A percentile compares a stretch with the other conserved stretches of the same genome.
phyloP scores from a whole-genome alignment of 1,140 invertebrate species.

The Eumeta japonica region DNA sequence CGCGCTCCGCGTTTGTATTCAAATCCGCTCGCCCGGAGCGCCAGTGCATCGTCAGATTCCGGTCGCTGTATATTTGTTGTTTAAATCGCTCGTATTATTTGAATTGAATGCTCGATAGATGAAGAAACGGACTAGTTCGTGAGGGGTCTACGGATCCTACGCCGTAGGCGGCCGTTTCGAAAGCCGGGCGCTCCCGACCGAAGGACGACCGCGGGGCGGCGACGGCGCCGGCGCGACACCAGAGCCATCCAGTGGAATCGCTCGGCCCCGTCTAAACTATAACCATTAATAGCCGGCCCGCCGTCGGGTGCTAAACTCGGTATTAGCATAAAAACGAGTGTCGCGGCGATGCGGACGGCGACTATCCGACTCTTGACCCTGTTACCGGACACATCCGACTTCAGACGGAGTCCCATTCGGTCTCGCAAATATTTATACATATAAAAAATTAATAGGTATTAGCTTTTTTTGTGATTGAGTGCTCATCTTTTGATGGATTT shows the following conservation, averaged over 20 bases:
- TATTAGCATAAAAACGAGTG: conserved; percentile 52
- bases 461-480: too few relatives aligned
- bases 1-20: conserved; percentile 49
- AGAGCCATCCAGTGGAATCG: too few relatives aligned
- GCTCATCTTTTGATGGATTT: too few relatives aligned
- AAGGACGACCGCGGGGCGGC: background rate
- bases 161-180: conserved; percentile 41
- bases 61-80: conserved; percentile 43
- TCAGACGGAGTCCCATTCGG: too few relatives aligned
- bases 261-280: too few relatives aligned
- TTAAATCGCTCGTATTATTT: conserved; percentile 54
- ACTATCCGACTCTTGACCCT: conserved; percentile 50
- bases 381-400: conserved; percentile 38
- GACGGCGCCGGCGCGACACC: too few relatives aligned
- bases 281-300: conserved; percentile 48
- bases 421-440: too few relatives aligned
- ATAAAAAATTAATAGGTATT: too few relatives aligned
- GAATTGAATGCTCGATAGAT: conserved; percentile 55
- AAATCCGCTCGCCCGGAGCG: conserved; percentile 35
- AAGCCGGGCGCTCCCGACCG: too few relatives aligned
- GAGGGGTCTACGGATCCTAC: conserved; percentile 24
- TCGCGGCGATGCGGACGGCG: too few relatives aligned
- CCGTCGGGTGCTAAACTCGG: conserved; percentile 36
- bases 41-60: conserved; percentile 47
- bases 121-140: conserved; percentile 49